Conservation (phyloP, 2,797 vertebrate species). For the Phoebastria nigripes region DNA sequence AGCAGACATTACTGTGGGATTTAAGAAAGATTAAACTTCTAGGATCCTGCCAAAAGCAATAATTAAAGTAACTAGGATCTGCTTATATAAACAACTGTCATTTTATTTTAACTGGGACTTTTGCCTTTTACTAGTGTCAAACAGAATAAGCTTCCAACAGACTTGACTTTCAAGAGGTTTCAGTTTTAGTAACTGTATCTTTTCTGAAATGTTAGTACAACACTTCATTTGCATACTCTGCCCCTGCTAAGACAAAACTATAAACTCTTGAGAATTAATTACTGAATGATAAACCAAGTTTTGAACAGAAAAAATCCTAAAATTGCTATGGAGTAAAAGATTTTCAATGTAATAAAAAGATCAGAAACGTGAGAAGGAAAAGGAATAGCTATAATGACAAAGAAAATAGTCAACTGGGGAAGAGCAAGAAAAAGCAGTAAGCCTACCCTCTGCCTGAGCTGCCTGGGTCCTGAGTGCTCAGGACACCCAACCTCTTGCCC, state of each 20-base stretch:
- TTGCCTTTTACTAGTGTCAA: conserved; percentile 60
- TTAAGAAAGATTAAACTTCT: conserved; percentile 69
- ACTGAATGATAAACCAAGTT: neutral
- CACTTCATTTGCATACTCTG: neutral
- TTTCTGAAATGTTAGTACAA: neutral
- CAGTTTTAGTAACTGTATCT: neutral
- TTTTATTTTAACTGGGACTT: conserved; percentile 61
- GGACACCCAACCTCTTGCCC: neutral
- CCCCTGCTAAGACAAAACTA: neutral
- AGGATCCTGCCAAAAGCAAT: conserved; percentile 67
- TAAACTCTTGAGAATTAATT: neutral
- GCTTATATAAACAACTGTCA: conserved; percentile 65
- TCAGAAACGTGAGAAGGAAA: neutral
- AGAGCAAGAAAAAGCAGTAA: neutral
- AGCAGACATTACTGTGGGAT: conserved; percentile 55
- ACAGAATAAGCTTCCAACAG: conserved; percentile 37
- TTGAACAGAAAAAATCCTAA: neutral
- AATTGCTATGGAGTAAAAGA: neutral
- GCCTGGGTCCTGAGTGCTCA: neutral
- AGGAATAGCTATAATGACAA: neutral
- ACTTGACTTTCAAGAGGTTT: conserved; percentile 10
- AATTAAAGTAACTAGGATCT: conserved; percentile 70
- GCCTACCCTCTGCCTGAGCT: neutral
- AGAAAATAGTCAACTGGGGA: neutral
- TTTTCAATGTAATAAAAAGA: neutral